Evolutionary conservation across 1,140 invertebrate species (phyloP), one percentile per base, ranked within the genome.

Genomic region (Sogatella furcifera): DNA sequence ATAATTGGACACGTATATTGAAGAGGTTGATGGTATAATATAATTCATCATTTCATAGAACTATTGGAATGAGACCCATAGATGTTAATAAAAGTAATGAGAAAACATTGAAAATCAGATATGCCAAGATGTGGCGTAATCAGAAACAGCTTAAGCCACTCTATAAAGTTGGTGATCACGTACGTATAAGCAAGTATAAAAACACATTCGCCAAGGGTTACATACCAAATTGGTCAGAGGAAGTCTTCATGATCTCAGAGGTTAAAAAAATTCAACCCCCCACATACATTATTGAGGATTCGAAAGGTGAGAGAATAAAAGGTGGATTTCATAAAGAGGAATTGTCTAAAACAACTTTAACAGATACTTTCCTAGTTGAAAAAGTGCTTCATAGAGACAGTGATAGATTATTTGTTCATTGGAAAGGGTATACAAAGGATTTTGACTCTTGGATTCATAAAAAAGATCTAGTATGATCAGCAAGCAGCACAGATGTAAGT

Each of bases 31-130:
- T 74, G 14, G 11, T 68, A n/a, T 53, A 65, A 28, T 78, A 78
- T 62, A 78, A 79, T 68, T 67, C 72, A 56, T 69, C 64, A 41
- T 64, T 61, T 57, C 75, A 78, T 71, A 44, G 71, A 52, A 74
- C 69, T 13, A 77, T 76, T 15, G 65, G 67, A 66, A 71, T 70
- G 62, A 66, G 61, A 44, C 76, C 76, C 15, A 62, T 64, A 41
- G 58, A 72, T 28, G 71, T 74, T 10, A 70, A 57, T 62, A 22
- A 55, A 15, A 15, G 55, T 10, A 71, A 74, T 64, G 43, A 65
- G 62, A 22, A 21, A 57, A 19, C 38, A 44, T 34, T 67, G 11
- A 52, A 52, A 61, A 42, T 56, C 24, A 59, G 24, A 11, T 41
- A 62, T 4, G 65, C 55, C n/a, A 56, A 44, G 43, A 22, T 10